These are phyloP conservation scores for Tretioscincus oriximinensis DNA, from an alignment of 2,113 vertebrate species.

Conservation along the genomic window DNA sequence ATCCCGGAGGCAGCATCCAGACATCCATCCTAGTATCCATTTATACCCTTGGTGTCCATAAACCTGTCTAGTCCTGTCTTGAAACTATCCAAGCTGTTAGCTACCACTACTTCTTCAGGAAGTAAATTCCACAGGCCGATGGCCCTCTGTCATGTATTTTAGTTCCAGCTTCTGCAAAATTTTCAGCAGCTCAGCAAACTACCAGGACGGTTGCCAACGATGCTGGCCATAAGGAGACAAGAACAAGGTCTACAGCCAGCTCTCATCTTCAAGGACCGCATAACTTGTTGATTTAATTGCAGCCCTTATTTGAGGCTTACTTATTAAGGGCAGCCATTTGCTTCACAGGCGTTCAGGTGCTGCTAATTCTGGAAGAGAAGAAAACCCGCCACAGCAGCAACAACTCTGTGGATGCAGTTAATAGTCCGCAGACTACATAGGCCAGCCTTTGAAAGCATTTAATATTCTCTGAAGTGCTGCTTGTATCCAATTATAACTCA, in stretches of 20 bases:
- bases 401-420: conserved; percentile 85
- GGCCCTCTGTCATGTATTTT: too few relatives aligned
- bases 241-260: conserved; percentile 30
- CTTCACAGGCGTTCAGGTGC: conserved; percentile 66
- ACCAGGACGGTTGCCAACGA: neutral
- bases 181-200: neutral
- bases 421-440: conserved; percentile 79
- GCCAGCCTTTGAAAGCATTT: conserved; percentile 84
- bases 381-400: conserved; percentile 47
- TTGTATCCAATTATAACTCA: conserved; percentile 98
- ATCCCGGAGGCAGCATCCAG: too few relatives aligned
- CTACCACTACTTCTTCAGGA: too few relatives aligned
- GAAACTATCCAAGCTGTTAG: too few relatives aligned
- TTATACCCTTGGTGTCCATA: too few relatives aligned
- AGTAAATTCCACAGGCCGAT: too few relatives aligned
- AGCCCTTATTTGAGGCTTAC: conserved; percentile 38
- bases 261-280: conserved; percentile 54
- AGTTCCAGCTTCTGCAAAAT: too few relatives aligned
- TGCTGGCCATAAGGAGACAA: conserved; percentile 28
- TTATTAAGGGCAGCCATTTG: conserved; percentile 74
- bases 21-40: too few relatives aligned
- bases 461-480: conserved; percentile 92
- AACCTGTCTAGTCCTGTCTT: too few relatives aligned
- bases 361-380: conserved; percentile 54
- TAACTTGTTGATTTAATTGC: conserved; percentile 64